These are phyloP conservation scores for Drosophila miranda DNA, from an alignment of 1,140 invertebrate species.

Conservation along the genomic window DNA sequence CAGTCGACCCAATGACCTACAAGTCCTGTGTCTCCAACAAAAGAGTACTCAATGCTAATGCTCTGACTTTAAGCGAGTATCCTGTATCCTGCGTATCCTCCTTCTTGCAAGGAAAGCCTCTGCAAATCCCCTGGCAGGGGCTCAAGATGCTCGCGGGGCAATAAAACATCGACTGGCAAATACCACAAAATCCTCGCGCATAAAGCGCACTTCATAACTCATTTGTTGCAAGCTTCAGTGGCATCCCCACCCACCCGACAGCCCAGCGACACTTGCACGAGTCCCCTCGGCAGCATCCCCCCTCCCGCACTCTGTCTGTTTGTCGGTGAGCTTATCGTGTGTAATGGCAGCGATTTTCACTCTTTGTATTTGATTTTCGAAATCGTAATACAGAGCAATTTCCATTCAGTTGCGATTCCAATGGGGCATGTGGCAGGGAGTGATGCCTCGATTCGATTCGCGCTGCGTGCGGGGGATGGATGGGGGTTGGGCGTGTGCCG, in stretches of 20 bases:
- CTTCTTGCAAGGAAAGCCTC: too few relatives aligned
- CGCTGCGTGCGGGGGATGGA: slow-evolving; percentile 2
- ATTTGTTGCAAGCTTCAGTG: slow-evolving; percentile 46
- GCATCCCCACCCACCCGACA: neutral
- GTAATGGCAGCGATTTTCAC: slow-evolving; percentile 73
- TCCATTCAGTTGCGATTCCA: slow-evolving; percentile 5
- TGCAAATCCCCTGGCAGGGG: slow-evolving; percentile 27
- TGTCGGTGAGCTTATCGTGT: slow-evolving; percentile 53
- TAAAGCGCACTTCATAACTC: slow-evolving; percentile 70
- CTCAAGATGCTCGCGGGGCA: slow-evolving; percentile 30
- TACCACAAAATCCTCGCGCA: slow-evolving; percentile 64
- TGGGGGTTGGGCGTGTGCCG: slow-evolving; percentile 38
- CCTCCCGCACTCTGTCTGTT: slow-evolving; percentile 17
- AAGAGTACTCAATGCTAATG: too few relatives aligned
- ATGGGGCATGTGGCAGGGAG: too few relatives aligned
- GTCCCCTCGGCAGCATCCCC: neutral
- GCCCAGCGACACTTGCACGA: too few relatives aligned
- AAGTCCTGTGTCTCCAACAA: slow-evolving; percentile 17
- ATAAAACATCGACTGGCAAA: slow-evolving; percentile 60
- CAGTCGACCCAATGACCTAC: slow-evolving; percentile 64
- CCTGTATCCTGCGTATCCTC: too few relatives aligned
- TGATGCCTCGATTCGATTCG: slow-evolving; percentile 1
- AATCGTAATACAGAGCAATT: slow-evolving; percentile 59
- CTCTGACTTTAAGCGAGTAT: too few relatives aligned
- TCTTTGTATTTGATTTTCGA: slow-evolving; percentile 73